Percentiles rank a stretch among this genome's conserved stretches.
These are phyloP conservation scores for Therioaphis trifolii DNA, from an alignment of 2,888 invertebrate species.

Conservation along the genomic window DNA sequence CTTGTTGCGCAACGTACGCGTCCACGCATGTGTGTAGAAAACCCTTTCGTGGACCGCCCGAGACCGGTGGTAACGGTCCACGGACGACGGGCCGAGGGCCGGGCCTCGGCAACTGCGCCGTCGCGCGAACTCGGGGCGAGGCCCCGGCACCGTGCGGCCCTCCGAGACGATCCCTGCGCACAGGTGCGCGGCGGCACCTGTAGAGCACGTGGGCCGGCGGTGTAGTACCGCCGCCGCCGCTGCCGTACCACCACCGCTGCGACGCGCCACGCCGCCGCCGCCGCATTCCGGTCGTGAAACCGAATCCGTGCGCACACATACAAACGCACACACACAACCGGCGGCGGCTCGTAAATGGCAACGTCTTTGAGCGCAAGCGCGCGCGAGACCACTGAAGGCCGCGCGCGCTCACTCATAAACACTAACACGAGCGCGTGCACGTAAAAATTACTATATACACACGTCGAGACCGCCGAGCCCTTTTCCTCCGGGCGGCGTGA, in stretches of 20 bases:
- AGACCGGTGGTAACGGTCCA: slow-evolving; percentile 12
- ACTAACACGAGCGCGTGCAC: neutral
- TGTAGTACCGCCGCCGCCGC: slow-evolving; percentile 46
- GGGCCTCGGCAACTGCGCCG: slow-evolving; percentile 28
- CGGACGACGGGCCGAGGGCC: slow-evolving; percentile 22
- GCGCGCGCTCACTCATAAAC: slow-evolving; percentile 28
- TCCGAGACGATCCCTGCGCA: slow-evolving; percentile 59
- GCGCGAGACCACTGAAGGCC: slow-evolving; percentile 33
- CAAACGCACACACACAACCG: slow-evolving; percentile 14
- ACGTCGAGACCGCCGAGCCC: slow-evolving; percentile 23
- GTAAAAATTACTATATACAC: no score
- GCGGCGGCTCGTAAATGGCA: slow-evolving; percentile 41
- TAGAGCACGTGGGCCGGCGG: slow-evolving; percentile 61
- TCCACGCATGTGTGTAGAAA: slow-evolving; percentile 61
- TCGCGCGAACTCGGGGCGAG: slow-evolving; percentile 24
- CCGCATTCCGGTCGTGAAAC: slow-evolving; percentile 62
- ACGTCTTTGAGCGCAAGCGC: slow-evolving; percentile 49
- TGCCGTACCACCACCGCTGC: no score
- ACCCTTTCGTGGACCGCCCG: slow-evolving; percentile 47
- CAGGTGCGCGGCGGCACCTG: slow-evolving; percentile 62
- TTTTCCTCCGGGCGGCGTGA: neutral
- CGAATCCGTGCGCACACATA: slow-evolving; percentile 59
- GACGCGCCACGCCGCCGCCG: slow-evolving; percentile 53
- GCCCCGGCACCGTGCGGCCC: slow-evolving; percentile 10
- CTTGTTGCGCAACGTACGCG: slow-evolving; percentile 53